These are phyloP conservation scores for Hirtodrosophila confusa DNA, from an alignment of 2,888 invertebrate genomes.

Conservation along the genomic window DNA sequence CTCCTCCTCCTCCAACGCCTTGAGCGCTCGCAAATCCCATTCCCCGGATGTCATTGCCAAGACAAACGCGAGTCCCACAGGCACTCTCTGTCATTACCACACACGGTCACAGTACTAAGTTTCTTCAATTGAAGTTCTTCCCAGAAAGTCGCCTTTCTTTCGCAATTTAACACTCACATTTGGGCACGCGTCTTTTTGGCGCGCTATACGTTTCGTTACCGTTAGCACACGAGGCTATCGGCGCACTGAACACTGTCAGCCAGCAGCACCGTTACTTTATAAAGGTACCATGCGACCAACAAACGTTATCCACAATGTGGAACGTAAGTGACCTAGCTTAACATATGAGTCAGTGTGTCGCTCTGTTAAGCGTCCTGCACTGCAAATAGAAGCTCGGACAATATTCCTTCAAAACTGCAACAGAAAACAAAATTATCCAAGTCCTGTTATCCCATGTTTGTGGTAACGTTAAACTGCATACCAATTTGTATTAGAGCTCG, in stretches of 20 bases:
- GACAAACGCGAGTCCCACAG: background rate
- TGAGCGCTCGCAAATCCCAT: slow-evolving; percentile 84
- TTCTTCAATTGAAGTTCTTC: background rate
- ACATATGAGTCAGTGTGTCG: slow-evolving; percentile 57
- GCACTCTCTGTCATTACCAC: slow-evolving; percentile 10
- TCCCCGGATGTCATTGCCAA: slow-evolving; percentile 83
- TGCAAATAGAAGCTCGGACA: background rate
- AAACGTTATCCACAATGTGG: slow-evolving; percentile 56
- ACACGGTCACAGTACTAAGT: background rate
- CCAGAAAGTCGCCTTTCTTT: slow-evolving; percentile 20
- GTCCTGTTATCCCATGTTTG: no score
- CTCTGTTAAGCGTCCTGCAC: slow-evolving; percentile 42
- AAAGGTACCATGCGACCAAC: slow-evolving; percentile 41
- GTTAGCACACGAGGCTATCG: slow-evolving; percentile 64
- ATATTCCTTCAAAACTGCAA: background rate
- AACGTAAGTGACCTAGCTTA: slow-evolving; percentile 77
- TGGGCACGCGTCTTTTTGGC: slow-evolving; percentile 4
- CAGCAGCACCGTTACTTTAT: slow-evolving; percentile 63
- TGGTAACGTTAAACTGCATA: no score
- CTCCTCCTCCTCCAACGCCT: slow-evolving; percentile 84
- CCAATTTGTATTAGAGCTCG: no score
- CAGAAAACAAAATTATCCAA: background rate
- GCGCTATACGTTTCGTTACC: slow-evolving; percentile 43
- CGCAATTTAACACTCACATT: slow-evolving; percentile 43
- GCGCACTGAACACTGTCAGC: slow-evolving; percentile 60